These are phyloP conservation scores for Morpho helenor DNA, from an alignment of 2,888 invertebrate genomes.

Conservation along the genomic window DNA sequence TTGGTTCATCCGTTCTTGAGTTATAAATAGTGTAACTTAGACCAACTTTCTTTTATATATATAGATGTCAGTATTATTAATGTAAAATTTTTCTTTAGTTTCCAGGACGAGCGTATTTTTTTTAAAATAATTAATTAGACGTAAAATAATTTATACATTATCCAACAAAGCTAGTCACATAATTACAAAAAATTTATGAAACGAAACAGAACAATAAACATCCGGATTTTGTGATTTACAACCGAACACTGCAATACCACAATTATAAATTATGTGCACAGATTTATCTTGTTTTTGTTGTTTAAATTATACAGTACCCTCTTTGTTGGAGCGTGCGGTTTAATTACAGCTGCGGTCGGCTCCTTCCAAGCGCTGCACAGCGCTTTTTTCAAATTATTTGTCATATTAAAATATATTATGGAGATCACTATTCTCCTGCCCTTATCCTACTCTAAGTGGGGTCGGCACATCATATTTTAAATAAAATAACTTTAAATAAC, in stretches of 20 bases:
- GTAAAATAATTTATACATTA: too few relatives aligned
- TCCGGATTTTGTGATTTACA: conserved; percentile 19
- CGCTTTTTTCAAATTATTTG: conserved; percentile 10
- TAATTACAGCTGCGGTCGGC: conserved; percentile 25
- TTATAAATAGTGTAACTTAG: too few relatives aligned
- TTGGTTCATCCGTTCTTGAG: too few relatives aligned
- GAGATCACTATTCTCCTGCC: too few relatives aligned
- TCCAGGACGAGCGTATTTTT: too few relatives aligned
- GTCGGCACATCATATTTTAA: not conserved
- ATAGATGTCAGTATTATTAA: too few relatives aligned
- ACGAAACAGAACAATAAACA: conserved; percentile 13
- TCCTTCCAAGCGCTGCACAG: conserved; percentile 15
- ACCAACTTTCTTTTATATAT: too few relatives aligned
- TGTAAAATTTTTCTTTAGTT: too few relatives aligned
- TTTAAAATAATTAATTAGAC: too few relatives aligned
- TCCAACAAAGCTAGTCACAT: too few relatives aligned
- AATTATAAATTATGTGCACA: conserved; percentile 20
- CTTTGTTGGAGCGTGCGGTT: conserved; percentile 25
- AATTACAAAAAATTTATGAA: conserved; percentile 9
- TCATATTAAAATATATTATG: not conserved
- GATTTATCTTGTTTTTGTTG: conserved; percentile 23
- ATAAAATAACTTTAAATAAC: not conserved
- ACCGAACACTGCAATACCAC: conserved; percentile 18
- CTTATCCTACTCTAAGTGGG: too few relatives aligned
- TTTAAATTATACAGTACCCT: conserved; percentile 26